phyloP scores from a whole-genome alignment of 2,113 vertebrate genomes.

The Melanocharis versteri region DNA sequence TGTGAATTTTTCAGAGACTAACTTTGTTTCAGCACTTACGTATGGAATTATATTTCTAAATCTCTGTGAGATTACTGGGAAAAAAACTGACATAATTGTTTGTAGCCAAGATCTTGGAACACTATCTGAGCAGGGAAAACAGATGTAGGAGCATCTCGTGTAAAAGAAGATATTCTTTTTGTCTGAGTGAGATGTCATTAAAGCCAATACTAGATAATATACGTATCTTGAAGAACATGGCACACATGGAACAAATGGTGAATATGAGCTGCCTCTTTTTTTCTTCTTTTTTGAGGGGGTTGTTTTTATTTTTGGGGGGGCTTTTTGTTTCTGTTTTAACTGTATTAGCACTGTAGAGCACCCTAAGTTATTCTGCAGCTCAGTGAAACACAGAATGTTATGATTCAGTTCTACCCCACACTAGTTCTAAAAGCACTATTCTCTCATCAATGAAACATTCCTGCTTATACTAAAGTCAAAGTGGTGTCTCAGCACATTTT shows the following conservation, averaged over 20 bases:
- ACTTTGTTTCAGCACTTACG: neutral
- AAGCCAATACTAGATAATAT: neutral
- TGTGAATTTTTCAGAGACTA: neutral
- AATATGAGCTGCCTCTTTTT: neutral
- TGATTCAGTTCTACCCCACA: neutral
- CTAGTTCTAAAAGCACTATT: neutral
- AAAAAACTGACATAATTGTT: neutral
- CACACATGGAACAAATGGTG: neutral
- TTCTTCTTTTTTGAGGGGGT: neutral
- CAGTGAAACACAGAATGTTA: neutral
- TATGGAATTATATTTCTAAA: neutral
- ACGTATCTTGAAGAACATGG: neutral
- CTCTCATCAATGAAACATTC: neutral
- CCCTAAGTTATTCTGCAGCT: neutral
- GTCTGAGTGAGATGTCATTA: neutral
- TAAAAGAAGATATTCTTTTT: neutral
- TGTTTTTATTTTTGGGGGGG: neutral
- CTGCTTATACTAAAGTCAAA: neutral
- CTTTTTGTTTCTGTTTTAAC: neutral
- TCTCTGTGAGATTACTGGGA: neutral
- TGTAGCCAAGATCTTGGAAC: neutral
- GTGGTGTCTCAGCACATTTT: neutral
- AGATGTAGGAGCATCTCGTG: accelerated
- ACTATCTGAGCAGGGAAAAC: neutral
- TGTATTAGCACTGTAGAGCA: neutral